Conservation (phyloP, 2,888 invertebrate species). For the Hemithea aestivaria region DNA sequence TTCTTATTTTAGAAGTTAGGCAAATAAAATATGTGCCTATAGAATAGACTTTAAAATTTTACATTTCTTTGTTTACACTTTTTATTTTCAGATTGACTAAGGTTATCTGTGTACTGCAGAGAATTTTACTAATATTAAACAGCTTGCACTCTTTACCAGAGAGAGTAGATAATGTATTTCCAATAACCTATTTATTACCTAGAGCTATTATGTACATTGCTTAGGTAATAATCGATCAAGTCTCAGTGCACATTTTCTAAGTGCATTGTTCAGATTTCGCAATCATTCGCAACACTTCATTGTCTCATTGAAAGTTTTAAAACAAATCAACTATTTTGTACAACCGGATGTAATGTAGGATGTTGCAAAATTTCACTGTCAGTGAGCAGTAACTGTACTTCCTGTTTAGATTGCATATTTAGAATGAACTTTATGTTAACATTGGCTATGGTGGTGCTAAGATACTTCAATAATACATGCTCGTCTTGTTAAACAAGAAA, state of each 20-base stretch:
- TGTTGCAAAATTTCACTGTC: slow-evolving; percentile 18
- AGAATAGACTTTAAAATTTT: too few relatives aligned
- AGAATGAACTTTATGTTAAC: neutral
- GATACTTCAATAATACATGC: too few relatives aligned
- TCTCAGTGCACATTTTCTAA: slow-evolving; percentile 13
- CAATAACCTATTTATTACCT: slow-evolving; percentile 17
- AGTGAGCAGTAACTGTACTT: slow-evolving; percentile 1
- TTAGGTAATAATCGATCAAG: slow-evolving; percentile 10
- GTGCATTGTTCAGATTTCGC: slow-evolving; percentile 28
- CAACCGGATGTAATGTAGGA: slow-evolving; percentile 28
- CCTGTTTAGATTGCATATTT: neutral
- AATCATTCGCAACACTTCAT: slow-evolving; percentile 14
- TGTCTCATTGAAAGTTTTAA: slow-evolving; percentile 7
- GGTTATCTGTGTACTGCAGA: too few relatives aligned
- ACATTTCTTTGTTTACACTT: too few relatives aligned
- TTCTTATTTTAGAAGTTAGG: too few relatives aligned
- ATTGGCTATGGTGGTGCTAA: too few relatives aligned
- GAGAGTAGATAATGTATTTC: too few relatives aligned
- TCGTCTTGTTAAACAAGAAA: too few relatives aligned
- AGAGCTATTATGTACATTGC: slow-evolving; percentile 19
- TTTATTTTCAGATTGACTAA: too few relatives aligned
- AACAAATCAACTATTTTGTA: slow-evolving; percentile 22
- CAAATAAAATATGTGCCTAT: too few relatives aligned
- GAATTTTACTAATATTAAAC: too few relatives aligned
- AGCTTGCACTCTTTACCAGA: too few relatives aligned